phyloP scores from a whole-genome alignment of 2,113 vertebrate genomes.

The Solea solea region DNA sequence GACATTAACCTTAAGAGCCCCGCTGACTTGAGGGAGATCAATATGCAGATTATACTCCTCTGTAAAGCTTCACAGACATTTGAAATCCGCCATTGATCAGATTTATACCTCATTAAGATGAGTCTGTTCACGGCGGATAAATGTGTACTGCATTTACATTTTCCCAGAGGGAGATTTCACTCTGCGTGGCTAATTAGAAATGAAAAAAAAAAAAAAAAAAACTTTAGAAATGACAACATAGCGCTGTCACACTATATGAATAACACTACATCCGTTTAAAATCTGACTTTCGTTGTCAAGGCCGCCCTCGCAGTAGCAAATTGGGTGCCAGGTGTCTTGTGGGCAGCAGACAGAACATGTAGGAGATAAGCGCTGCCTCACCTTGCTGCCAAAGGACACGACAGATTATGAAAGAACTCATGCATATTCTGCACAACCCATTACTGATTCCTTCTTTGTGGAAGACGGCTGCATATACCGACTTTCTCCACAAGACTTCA shows the following conservation, averaged over 20 bases:
- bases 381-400: conserved; percentile 60
- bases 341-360: conserved; percentile 46
- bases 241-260: conserved; percentile 39
- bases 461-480: conserved; percentile 19
- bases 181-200: conserved; percentile 1
- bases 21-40: conserved; percentile 3
- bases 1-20: conserved; percentile 25
- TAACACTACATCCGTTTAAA: conserved; percentile 45
- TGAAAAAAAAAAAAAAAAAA: conserved; percentile 16
- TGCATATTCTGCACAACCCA: conserved; percentile 46
- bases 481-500: conserved; percentile 22
- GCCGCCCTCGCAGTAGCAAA: conserved; percentile 56
- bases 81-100: conserved; percentile 39
- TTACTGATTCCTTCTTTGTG: conserved; percentile 33
- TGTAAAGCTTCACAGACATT: conserved; percentile 20
- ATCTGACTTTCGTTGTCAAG: conserved; percentile 46
- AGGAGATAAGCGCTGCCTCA: conserved; percentile 53
- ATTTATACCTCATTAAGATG: conserved; percentile 13
- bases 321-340: conserved; percentile 64
- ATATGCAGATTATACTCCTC: conserved; percentile 30
- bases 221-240: conserved; percentile 5
- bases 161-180: conserved; percentile 32
- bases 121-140: conserved; percentile 2
- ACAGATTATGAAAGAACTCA: conserved; percentile 59
- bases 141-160: conserved; percentile 32